phyloP scores from a whole-genome alignment of 2,888 invertebrate species.

The Callyntrura guangdongensis region DNA sequence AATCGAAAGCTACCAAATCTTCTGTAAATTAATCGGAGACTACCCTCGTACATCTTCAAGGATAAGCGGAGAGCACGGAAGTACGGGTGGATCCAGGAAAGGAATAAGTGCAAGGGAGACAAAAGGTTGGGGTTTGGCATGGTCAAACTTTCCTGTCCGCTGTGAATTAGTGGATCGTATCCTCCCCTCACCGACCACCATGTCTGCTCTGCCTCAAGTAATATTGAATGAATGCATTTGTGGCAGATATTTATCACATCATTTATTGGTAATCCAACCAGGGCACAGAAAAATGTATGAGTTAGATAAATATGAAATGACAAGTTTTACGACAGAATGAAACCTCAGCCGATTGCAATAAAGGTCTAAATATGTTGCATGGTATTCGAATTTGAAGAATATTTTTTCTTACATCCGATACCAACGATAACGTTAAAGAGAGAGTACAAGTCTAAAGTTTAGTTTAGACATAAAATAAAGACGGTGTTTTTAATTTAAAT shows the following conservation, averaged over 20 bases:
- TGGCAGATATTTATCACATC: constrained; percentile 44
- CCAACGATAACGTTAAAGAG: no score
- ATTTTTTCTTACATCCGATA: neutral
- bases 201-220: constrained; percentile 46
- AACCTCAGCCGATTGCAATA: constrained; percentile 2
- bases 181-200: constrained; percentile 41
- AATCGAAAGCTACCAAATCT: constrained; percentile 70
- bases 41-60: constrained; percentile 69
- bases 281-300: constrained; percentile 25
- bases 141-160: constrained; percentile 64
- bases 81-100: constrained; percentile 52
- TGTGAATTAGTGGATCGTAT: constrained; percentile 62
- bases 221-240: constrained; percentile 50
- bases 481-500: no score
- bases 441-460: no score
- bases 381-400: neutral
- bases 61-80: constrained; percentile 54
- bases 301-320: constrained; percentile 43
- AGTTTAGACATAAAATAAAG: no score
- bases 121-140: constrained; percentile 61
- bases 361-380: neutral
- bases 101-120: constrained; percentile 48
- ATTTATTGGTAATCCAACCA: constrained; percentile 54
- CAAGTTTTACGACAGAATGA: constrained; percentile 33
- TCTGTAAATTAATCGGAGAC: constrained; percentile 64